Conservation (phyloP, 2,888 invertebrate genomes). For the Acanthopleura granulata region DNA sequence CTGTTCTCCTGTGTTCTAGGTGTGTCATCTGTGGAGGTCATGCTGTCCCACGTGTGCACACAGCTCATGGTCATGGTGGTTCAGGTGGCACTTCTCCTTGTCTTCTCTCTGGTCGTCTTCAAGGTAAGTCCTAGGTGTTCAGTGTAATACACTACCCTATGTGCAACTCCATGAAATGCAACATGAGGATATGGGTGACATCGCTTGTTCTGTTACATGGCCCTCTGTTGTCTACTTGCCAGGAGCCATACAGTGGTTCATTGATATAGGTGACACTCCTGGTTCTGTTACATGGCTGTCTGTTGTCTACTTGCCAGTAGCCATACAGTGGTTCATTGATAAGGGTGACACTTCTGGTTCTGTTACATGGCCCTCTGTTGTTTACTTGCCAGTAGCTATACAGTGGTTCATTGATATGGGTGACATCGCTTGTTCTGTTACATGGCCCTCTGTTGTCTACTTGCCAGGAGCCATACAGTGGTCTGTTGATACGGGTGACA, state of each 20-base stretch:
- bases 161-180: no score
- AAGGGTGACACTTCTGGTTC: constrained; percentile 87
- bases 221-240: no score
- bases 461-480: constrained; percentile 91
- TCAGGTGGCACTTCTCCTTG: constrained; percentile 89
- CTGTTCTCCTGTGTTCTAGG: constrained; percentile 72
- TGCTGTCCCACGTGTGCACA: constrained; percentile 92
- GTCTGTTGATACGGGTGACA: constrained; percentile 87
- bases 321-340: constrained; percentile 89
- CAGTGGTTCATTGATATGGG: no score
- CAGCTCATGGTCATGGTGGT: constrained; percentile 96
- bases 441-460: no score
- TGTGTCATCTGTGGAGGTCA: constrained; percentile 90
- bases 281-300: no score
- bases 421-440: no score
- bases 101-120: constrained; percentile 79
- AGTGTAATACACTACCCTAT: not conserved
- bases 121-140: constrained; percentile 40
- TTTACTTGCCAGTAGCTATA: no score
- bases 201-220: no score
- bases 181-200: no score
- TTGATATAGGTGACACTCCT: no score
- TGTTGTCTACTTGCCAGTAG: constrained; percentile 84
- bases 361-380: no score
- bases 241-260: no score